Percentiles rank a stretch among this genome's conserved stretches.
Conservation (phyloP, 1,140 invertebrate genomes). For the Drosophila gunungcola region DNA sequence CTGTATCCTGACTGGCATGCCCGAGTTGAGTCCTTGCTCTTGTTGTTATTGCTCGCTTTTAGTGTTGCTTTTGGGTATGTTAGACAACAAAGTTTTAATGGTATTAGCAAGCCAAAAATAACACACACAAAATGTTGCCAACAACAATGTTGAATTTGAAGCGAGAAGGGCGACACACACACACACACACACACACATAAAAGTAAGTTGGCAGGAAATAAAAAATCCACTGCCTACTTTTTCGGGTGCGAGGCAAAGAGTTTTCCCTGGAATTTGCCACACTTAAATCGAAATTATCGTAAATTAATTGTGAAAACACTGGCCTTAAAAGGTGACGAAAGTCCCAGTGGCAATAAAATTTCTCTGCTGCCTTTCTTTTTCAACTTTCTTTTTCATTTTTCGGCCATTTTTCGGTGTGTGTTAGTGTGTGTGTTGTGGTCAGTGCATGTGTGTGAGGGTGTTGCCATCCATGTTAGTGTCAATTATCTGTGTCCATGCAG, state of each 20-base stretch:
- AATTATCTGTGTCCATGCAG: conserved; percentile 12
- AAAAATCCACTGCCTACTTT: conserved; percentile 57
- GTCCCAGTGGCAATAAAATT: conserved; percentile 2
- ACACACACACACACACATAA: conserved; percentile 13
- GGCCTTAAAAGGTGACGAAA: conserved; percentile 13
- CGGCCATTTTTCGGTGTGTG: neutral
- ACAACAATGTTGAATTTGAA: conserved; percentile 9
- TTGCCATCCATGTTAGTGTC: conserved; percentile 1
- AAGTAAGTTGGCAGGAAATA: conserved; percentile 2
- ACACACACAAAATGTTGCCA: conserved; percentile 56
- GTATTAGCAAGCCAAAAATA: conserved; percentile 80
- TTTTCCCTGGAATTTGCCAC: conserved; percentile 30
- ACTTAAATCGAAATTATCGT: conserved; percentile 72
- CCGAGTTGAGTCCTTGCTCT: conserved; percentile 26
- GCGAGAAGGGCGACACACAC: conserved; percentile 44
- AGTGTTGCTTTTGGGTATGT: conserved; percentile 60
- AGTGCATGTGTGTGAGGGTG: conserved; percentile 7
- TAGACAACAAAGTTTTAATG: conserved; percentile 80
- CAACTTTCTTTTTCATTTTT: neutral
- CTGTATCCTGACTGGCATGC: conserved; percentile 26
- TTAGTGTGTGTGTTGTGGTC: neutral
- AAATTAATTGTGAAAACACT: conserved; percentile 65
- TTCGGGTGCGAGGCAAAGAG: conserved; percentile 6
- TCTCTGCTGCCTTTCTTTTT: conserved; percentile 11
- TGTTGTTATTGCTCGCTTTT: conserved; percentile 6